Conservation (phyloP, 2,797 vertebrate species). For the Eidolon dupreanum region DNA sequence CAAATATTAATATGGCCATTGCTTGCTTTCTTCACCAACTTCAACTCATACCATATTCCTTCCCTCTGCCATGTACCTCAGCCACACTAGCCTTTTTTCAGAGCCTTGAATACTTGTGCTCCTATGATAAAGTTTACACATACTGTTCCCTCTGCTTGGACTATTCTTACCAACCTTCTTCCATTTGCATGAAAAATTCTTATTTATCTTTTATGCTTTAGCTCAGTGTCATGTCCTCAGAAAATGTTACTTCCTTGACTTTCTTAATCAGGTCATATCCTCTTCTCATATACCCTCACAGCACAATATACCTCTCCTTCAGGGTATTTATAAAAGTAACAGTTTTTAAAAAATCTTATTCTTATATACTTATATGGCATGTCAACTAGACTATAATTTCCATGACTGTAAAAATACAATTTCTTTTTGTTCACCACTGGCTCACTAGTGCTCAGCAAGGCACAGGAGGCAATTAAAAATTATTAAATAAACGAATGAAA, state of each 20-base stretch:
- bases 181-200: neutral
- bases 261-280: neutral
- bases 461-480: neutral
- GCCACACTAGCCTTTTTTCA: neutral
- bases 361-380: neutral
- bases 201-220: neutral
- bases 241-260: neutral
- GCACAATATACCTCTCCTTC: neutral
- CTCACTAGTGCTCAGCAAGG: neutral
- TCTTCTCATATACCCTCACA: neutral
- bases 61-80: neutral
- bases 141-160: neutral
- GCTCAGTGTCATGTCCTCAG: neutral
- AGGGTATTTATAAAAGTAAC: neutral
- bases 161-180: neutral
- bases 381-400: neutral
- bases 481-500: slow-evolving; percentile 2
- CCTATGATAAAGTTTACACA: neutral
- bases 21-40: neutral
- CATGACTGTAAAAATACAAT: neutral
- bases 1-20: slow-evolving; percentile 14
- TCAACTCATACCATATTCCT: neutral
- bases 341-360: neutral
- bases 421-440: neutral
- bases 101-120: neutral